Base-by-base conservation (phyloP, 2,888 invertebrate genomes). In the Rhagophthalmus giganteus region DNA sequence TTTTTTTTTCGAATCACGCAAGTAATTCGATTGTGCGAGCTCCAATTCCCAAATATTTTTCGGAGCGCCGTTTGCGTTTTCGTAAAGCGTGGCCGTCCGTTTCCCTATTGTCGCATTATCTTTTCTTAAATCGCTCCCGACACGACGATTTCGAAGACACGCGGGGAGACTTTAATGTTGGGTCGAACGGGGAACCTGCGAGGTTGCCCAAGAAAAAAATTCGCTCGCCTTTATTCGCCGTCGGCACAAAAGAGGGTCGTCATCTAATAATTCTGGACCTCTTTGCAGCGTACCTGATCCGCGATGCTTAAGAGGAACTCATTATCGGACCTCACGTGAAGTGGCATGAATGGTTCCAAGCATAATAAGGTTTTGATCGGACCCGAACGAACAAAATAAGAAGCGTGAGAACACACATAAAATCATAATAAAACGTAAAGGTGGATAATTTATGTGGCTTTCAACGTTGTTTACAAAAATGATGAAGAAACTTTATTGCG, bases 261-360 rank as follows among this genome's bases (percentile, higher is more conserved):
- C n/a, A 20, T 20, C 3, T 5, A 5, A 20, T 20, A 20, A 20
- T 33, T 37, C 28, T 38, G 34, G 26, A 39, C 14, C 31, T 39
- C 26, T 35, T 38, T 47, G 38, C 38, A 40, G 16, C 34, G 11
- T 13, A 16, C 41, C 34, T 40, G 49, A 42, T 42, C 35, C 42
- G 28, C 12, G 33, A 41, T 35, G 12, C 27, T 35, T 28, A 20
- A 34, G 15, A 34, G 34, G 15, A 34, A 26, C 37, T 34, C 44
- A 40, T 48, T 49, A 49, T 41, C 42, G 41, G 41, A 35, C 41
- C 35, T 39, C 41, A 41, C 41, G 48, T 49, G 48, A 48, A 49
- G 48, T 44, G 30, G 31, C 25, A 44, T 50, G 50, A 50, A 44
- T 50, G 37, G 49, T 24, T n/a, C 8, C n/a, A 14, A 15, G 31